A percentile compares a stretch with the other conserved stretches of the same genome.
phyloP scores from a whole-genome alignment of 2,888 invertebrate genomes.

The Lasioglossum villosulum region DNA sequence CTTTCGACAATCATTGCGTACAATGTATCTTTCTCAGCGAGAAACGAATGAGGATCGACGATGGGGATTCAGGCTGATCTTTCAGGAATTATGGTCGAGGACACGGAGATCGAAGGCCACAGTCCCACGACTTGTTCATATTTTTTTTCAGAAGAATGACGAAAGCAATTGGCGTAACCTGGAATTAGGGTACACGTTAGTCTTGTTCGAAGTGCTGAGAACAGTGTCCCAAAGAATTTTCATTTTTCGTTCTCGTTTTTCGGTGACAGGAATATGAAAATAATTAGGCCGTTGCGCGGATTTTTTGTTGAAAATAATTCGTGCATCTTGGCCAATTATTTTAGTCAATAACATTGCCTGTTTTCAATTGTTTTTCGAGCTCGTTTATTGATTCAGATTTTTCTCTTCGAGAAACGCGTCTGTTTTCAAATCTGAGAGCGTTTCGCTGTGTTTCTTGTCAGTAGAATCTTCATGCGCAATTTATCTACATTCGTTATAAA shows the following conservation, averaged over 20 bases:
- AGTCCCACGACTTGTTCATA: neutral
- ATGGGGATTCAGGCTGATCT: constrained; percentile 5
- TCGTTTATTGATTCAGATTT: neutral
- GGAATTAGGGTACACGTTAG: neutral
- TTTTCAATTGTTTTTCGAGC: neutral
- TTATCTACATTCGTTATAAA: no score
- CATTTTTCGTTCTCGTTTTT: neutral
- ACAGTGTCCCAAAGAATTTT: neutral
- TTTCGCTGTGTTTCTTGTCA: neutral
- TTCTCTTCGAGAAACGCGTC: no score
- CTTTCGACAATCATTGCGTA: neutral
- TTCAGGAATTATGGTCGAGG: constrained; percentile 16
- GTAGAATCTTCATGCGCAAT: neutral
- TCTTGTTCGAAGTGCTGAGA: neutral
- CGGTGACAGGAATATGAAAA: neutral
- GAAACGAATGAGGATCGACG: neutral
- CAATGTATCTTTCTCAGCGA: constrained; percentile 2
- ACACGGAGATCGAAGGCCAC: neutral
- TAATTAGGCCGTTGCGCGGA: neutral
- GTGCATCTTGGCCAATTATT: neutral
- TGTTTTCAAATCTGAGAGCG: no score
- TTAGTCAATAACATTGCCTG: neutral
- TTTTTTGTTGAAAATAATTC: neutral
- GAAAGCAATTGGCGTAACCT: neutral
- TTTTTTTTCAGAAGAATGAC: neutral